Evolutionary conservation across 2,888 invertebrate genomes (phyloP).

Genomic region (Geotrupes spiniger): DNA sequence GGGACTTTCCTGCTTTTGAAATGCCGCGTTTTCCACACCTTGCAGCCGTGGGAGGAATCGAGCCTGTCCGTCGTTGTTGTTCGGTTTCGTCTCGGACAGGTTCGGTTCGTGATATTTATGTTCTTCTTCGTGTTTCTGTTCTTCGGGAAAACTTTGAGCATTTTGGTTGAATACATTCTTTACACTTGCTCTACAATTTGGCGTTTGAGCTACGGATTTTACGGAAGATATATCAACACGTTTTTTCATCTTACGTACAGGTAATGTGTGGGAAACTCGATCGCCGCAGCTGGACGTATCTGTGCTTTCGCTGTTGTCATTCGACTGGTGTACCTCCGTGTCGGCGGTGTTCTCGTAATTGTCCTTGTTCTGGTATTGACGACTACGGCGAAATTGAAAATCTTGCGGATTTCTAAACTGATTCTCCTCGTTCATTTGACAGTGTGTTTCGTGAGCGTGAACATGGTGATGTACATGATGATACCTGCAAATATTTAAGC

Average conservation of each 20-base stretch:
- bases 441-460: constrained; percentile 48
- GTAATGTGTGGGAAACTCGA: constrained; percentile 55
- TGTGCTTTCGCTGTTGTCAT: constrained; percentile 51
- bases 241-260: constrained; percentile 58
- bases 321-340: constrained; percentile 44
- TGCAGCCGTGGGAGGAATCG: constrained; percentile 55
- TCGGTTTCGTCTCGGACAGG: constrained; percentile 32
- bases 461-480: constrained; percentile 48
- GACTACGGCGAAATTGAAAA: constrained; percentile 35
- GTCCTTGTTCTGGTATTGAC: constrained; percentile 48
- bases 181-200: constrained; percentile 47
- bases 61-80: constrained; percentile 39
- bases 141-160: constrained; percentile 32
- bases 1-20: constrained; percentile 68
- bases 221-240: constrained; percentile 51
- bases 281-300: constrained; percentile 51
- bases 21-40: constrained; percentile 75
- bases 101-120: constrained; percentile 46
- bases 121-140: constrained; percentile 39
- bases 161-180: constrained; percentile 48
- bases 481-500: constrained; percentile 27
- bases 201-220: constrained; percentile 44
- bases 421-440: constrained; percentile 47
- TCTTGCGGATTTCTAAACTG: constrained; percentile 42
- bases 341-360: constrained; percentile 57